Percentiles rank a stretch among this genome's conserved stretches.
These are phyloP conservation scores for Oxyruncus cristatus DNA, from an alignment of 2,113 vertebrate genomes.

Conservation along the genomic window DNA sequence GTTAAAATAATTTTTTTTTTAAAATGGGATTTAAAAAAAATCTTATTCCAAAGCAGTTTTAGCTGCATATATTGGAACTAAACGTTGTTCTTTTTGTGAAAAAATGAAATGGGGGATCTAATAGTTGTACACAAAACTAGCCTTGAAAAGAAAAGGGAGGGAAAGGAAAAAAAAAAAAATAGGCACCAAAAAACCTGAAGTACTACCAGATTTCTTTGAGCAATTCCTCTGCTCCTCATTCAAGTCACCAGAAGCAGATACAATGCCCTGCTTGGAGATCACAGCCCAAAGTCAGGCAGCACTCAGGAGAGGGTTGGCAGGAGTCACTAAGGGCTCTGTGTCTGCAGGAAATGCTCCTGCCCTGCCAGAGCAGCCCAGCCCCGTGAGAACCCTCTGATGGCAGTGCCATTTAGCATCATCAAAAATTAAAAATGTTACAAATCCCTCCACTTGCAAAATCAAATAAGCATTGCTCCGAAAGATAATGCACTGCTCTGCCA, in stretches of 20 bases:
- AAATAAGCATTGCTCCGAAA: not conserved
- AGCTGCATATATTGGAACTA: not conserved
- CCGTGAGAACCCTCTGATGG: not conserved
- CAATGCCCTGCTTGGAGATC: not conserved
- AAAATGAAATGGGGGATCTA: not conserved
- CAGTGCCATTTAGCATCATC: not conserved
- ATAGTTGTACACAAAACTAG: not conserved
- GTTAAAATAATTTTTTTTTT: not conserved
- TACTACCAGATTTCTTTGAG: not conserved
- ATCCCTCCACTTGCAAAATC: not conserved
- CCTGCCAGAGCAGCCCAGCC: not conserved
- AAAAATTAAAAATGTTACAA: not conserved
- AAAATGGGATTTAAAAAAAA: too few relatives aligned
- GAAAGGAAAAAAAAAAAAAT: accelerated
- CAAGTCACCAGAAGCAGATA: not conserved
- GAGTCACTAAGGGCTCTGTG: not conserved
- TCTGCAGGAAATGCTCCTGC: not conserved
- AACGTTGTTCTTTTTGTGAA: not conserved
- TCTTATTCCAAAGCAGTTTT: not conserved
- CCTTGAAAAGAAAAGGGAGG: not conserved
- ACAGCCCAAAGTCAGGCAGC: not conserved
- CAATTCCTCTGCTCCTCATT: not conserved
- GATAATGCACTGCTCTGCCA: not conserved
- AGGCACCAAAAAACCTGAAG: accelerated
- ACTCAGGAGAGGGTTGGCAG: not conserved